Evolutionary conservation across 2,797 vertebrate genomes (phyloP), one percentile per base, ranked within the genome.

Genomic region (Hoplostethus atlanticus): DNA sequence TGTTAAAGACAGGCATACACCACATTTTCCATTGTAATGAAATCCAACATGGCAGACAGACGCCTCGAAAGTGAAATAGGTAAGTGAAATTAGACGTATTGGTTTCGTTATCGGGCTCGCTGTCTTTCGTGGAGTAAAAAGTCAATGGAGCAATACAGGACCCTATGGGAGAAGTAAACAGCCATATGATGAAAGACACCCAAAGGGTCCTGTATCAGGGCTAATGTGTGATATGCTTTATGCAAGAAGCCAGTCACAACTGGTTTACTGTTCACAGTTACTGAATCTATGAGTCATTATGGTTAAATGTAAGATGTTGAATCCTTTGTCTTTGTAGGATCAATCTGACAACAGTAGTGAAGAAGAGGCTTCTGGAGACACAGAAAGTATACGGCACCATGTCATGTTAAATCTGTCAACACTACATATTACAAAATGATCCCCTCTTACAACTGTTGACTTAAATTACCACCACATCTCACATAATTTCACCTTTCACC

Each of bases 331-430:
- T 65, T 58, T 75, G 15, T 12, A 95, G 94, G 88, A 89, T 5
- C 81, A 91, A 60, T 94, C 94, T 0, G 94, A 95, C 81, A 92
- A 94, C 70, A 96, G 94, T 84, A 88, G 94, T 25, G 95, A 95
- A 36, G 95, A 87, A 15, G 95, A 95, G 3, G 80, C 92, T 25
- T 88, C 93, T 0, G 95, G 94, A 84, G 92, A 93, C 60, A 79
- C 89, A 9, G 94, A 96, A 60, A 97, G 96, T 97, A 90, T 71
- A 93, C 92, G 5, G 4, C 59, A 42, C 68, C 51, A 30, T 21
- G 6, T 13, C 47, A 13, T 4, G 10, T 3, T 1, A 8, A 12
- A 28, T 3, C 6, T 46, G 11, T 55, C 3, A 61, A 46, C 4
- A 28, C 59, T 30, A 12, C 12, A 16, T 61, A 16, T 30, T 12